These are phyloP conservation scores for Bubo bubo DNA, from an alignment of 2,113 vertebrate species.

Conservation along the genomic window DNA sequence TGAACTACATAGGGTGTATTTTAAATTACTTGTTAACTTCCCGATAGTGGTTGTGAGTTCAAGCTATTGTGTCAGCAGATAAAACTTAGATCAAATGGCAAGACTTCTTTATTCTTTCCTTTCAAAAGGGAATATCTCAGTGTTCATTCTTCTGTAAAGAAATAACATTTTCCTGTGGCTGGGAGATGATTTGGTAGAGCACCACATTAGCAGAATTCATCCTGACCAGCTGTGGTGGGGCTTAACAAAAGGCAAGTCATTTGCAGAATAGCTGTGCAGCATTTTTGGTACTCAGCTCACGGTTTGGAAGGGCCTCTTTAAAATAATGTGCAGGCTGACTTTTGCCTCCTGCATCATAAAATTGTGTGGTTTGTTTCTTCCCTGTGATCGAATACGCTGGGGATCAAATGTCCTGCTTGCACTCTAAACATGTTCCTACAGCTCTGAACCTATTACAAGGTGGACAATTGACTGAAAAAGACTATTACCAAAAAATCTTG, in stretches of 20 bases:
- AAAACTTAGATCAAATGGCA: conserved; percentile 42
- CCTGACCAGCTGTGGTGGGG: background rate
- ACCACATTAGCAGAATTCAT: conserved; percentile 14
- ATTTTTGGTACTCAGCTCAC: background rate
- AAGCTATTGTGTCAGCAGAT: background rate
- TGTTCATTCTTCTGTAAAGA: conserved; percentile 17
- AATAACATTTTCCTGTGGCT: background rate
- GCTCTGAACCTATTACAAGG: background rate
- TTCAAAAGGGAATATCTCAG: conserved; percentile 12
- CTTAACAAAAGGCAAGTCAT: conserved; percentile 31
- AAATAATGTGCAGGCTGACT: background rate
- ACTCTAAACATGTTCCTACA: background rate
- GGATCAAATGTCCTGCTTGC: background rate
- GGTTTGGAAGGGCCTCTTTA: background rate
- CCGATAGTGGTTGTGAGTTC: background rate
- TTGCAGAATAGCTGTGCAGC: background rate
- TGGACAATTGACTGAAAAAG: background rate
- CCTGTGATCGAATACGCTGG: background rate
- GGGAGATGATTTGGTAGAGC: background rate
- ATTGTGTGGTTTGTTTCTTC: background rate
- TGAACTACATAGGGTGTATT: background rate
- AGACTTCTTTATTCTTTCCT: background rate
- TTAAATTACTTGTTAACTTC: conserved; percentile 63
- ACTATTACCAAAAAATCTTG: background rate
- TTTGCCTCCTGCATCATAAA: background rate